phyloP scores from a whole-genome alignment of 2,888 invertebrate species.

The Drosophila merina region DNA sequence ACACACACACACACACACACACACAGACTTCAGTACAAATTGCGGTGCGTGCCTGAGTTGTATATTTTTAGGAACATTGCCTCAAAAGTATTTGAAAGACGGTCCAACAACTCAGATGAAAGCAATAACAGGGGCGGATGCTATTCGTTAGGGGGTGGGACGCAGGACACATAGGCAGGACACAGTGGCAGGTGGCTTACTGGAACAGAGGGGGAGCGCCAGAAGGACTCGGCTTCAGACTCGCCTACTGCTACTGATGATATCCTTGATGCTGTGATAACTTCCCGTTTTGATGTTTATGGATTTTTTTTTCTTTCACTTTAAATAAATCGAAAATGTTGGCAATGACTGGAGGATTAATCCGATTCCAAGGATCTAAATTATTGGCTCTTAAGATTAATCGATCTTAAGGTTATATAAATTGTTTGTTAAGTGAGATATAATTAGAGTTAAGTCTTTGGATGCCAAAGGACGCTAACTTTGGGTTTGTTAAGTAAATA shows the following conservation, averaged over 20 bases:
- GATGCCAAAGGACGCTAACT: no score
- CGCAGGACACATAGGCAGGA: no score
- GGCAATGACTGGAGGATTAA: conserved; percentile 22
- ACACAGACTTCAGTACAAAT: not conserved
- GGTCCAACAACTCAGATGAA: conserved; percentile 17
- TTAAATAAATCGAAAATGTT: conserved; percentile 1
- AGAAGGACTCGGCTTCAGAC: not conserved
- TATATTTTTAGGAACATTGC: conserved; percentile 42
- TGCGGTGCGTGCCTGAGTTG: conserved; percentile 15
- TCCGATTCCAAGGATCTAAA: not conserved
- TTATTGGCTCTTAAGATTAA: not conserved
- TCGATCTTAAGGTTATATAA: not conserved
- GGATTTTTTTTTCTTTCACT: not conserved
- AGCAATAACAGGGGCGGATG: conserved; percentile 16
- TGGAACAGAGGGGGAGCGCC: not conserved
- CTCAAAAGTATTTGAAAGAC: conserved; percentile 40
- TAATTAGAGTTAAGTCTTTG: not conserved
- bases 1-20: not conserved
- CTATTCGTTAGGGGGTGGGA: not conserved
- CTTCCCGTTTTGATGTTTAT: not conserved
- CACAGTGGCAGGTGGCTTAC: not conserved
- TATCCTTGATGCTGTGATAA: conserved; percentile 1
- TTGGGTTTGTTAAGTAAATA: no score
- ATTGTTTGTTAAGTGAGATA: not conserved
- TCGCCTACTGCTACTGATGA: conserved; percentile 21